Percentiles rank a stretch among this genome's conserved stretches.
Conservation (phyloP, 2,113 vertebrate species). For the Murina feae region DNA sequence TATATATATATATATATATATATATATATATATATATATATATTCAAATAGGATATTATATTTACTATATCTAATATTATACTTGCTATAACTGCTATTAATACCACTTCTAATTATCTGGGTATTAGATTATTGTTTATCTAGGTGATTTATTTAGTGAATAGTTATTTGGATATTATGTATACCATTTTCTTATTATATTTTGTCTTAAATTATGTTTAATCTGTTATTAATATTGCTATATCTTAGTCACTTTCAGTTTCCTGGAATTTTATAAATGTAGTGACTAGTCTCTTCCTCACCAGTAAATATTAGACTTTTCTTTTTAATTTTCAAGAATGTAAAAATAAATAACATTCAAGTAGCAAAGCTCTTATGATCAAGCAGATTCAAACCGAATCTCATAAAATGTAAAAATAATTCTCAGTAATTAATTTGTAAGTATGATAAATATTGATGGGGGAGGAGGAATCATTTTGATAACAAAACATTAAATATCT, state of each 20-base stretch:
- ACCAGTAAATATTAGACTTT: neutral
- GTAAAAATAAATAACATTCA: neutral
- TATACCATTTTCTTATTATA: neutral
- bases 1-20: neutral
- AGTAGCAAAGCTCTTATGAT: neutral
- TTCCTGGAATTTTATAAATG: neutral
- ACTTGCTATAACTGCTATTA: neutral
- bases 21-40: neutral
- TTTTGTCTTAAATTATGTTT: neutral
- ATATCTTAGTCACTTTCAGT: neutral
- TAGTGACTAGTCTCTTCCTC: neutral
- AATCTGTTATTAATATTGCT: neutral
- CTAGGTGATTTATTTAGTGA: neutral
- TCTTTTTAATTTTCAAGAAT: neutral
- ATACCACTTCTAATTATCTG: neutral
- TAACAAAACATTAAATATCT: neutral
- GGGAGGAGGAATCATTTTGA: neutral
- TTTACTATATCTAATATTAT: neutral
- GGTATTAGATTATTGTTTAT: neutral
- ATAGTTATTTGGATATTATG: neutral
- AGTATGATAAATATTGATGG: neutral
- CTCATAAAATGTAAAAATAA: slow-evolving; percentile 11
- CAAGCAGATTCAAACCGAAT: neutral
- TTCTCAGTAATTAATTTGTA: slow-evolving; percentile 20
- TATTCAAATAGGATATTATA: neutral